These are phyloP conservation scores for Hydrotaea diabolus DNA, from an alignment of 2,888 invertebrate genomes.

Conservation along the genomic window DNA sequence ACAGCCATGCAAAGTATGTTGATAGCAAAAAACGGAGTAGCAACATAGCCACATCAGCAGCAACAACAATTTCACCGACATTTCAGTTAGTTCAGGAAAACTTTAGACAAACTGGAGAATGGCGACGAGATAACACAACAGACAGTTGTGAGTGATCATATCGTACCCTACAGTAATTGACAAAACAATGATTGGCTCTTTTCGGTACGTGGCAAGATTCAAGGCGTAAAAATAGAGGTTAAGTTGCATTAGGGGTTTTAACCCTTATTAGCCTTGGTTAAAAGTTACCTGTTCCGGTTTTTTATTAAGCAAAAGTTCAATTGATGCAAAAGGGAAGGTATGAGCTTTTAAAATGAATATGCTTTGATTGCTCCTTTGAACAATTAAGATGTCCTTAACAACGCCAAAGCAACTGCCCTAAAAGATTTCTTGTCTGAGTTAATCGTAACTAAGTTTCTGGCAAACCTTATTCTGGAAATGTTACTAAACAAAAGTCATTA, in stretches of 20 bases:
- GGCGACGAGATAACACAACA: conserved; percentile 50
- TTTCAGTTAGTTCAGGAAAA: conserved; percentile 44
- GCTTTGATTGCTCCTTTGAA: too few species aligned
- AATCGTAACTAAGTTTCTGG: too few species aligned
- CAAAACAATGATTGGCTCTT: conserved; percentile 54
- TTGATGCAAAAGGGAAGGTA: too few species aligned
- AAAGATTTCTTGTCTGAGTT: too few species aligned
- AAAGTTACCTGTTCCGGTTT: conserved; percentile 1
- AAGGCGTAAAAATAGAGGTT: background rate
- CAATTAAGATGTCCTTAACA: too few species aligned
- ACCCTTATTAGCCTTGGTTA: conserved; percentile 15
- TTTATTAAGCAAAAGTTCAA: too few species aligned
- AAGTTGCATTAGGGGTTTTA: conserved; percentile 4
- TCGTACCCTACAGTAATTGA: conserved; percentile 66
- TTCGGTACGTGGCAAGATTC: too few species aligned
- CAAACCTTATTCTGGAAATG: too few species aligned
- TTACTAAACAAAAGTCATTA: too few species aligned
- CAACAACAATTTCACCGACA: conserved; percentile 15
- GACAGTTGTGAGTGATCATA: conserved; percentile 67
- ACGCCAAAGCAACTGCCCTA: too few species aligned
- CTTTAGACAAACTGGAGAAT: conserved; percentile 53
- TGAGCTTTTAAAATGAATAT: too few species aligned
- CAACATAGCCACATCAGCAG: background rate
- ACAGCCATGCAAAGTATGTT: conserved; percentile 40
- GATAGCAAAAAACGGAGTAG: conserved; percentile 33